Percentiles rank a stretch among this genome's conserved stretches.
Evolutionary conservation across 1,140 invertebrate species (phyloP).

Genomic region (Achatina immaculata): DNA sequence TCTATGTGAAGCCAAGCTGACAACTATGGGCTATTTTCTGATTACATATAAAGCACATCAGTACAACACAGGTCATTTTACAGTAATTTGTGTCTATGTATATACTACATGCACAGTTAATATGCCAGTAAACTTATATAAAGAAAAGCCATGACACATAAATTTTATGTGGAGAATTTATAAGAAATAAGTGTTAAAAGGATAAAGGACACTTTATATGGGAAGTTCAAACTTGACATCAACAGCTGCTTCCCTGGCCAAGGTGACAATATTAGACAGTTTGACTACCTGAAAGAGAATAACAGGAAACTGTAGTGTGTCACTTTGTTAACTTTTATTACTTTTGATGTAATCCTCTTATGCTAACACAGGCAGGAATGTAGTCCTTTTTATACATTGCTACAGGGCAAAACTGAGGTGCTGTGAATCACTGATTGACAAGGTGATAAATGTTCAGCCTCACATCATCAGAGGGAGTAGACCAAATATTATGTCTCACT

Average conservation of each 20-base stretch:
- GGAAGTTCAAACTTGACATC: constrained; percentile 98
- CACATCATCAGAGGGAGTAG: no score
- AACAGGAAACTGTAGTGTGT: constrained; percentile 25
- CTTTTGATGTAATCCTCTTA: background rate
- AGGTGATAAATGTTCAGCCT: no score
- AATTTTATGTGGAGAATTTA: background rate
- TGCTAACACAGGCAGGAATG: background rate
- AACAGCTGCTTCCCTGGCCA: constrained; percentile 91
- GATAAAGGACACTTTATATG: constrained; percentile 74
- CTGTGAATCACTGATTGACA: background rate
- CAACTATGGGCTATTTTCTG: no score
- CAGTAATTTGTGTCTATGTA: no score
- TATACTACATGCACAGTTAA: no score
- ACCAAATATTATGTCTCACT: no score
- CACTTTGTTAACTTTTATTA: background rate
- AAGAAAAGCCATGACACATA: background rate
- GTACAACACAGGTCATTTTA: no score
- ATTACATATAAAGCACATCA: no score
- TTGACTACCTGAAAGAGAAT: constrained; percentile 79
- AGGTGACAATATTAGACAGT: constrained; percentile 91
- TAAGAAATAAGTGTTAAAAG: background rate
- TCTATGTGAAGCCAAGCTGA: no score
- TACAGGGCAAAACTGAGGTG: constrained; percentile 45
- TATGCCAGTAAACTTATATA: no score
- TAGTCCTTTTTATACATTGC: constrained; percentile 31